phyloP scores from a whole-genome alignment of 2,797 vertebrate species.

The Pitangus sulphuratus region DNA sequence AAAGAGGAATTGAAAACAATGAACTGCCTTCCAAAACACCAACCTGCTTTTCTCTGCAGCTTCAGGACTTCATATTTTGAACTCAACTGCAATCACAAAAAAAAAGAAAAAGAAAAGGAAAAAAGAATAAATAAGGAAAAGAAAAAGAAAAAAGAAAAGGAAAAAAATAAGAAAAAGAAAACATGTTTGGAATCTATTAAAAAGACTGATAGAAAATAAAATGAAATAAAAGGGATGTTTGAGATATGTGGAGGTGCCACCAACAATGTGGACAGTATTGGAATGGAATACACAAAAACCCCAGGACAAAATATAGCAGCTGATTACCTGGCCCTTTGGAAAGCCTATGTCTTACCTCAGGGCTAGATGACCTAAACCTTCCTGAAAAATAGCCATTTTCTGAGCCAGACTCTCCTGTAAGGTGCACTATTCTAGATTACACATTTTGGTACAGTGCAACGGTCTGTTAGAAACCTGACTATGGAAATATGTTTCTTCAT shows the following conservation, averaged over 20 bases:
- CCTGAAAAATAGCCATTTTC: neutral
- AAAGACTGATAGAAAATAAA: neutral
- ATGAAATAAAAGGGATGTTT: neutral
- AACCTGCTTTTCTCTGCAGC: neutral
- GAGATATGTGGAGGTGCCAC: neutral
- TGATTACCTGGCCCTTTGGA: neutral
- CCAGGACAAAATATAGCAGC: fast-evolving
- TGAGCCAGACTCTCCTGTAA: neutral
- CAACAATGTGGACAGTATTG: neutral
- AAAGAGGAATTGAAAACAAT: neutral
- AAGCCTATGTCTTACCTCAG: neutral
- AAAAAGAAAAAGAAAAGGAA: neutral
- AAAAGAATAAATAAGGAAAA: neutral
- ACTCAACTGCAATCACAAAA: neutral
- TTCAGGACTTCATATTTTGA: neutral
- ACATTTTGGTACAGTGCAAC: conserved; percentile 21
- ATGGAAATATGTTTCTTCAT: conserved; percentile 43
- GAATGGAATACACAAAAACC: neutral
- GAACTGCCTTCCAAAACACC: neutral
- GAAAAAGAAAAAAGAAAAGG: neutral
- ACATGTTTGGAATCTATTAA: neutral
- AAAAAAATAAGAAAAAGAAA: fast-evolving
- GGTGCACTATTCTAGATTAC: neutral
- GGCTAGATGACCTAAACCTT: neutral
- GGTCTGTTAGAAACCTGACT: conserved; percentile 36